Conservation (phyloP, 2,113 vertebrate species). For the Saccopteryx leptura region DNA sequence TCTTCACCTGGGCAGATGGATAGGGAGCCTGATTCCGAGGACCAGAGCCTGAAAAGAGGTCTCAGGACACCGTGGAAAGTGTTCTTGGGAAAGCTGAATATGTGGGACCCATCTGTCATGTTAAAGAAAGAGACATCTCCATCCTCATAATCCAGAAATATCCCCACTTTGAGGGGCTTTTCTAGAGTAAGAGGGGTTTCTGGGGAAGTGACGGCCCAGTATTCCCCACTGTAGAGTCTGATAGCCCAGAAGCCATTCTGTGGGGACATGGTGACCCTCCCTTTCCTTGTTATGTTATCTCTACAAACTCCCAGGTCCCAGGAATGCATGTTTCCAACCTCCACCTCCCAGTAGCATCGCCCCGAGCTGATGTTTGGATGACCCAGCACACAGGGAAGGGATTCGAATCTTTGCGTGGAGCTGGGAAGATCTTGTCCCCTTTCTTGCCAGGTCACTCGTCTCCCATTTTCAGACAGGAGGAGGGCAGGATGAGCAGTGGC, state of each 20-base stretch:
- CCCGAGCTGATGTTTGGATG: accelerated
- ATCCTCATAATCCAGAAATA: conserved; percentile 88
- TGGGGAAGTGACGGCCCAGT: not conserved
- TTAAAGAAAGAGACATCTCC: conserved; percentile 68
- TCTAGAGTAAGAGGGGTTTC: conserved; percentile 75
- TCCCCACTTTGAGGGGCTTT: conserved; percentile 84
- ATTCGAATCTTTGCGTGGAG: conserved; percentile 1
- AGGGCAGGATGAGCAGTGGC: conserved; percentile 50
- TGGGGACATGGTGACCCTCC: too few relatives aligned
- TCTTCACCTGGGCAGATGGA: not conserved
- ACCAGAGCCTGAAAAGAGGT: too few relatives aligned
- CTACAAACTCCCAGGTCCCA: not conserved
- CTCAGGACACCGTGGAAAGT: too few relatives aligned
- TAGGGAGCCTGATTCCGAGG: not conserved
- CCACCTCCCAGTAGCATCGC: not conserved
- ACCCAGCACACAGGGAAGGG: conserved; percentile 42
- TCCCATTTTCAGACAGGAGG: not conserved
- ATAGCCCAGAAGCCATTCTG: too few relatives aligned
- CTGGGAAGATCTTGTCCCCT: not conserved
- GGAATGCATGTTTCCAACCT: not conserved
- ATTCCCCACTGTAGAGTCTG: too few relatives aligned
- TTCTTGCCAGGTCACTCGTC: not conserved
- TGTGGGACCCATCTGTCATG: too few relatives aligned
- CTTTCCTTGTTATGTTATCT: too few relatives aligned
- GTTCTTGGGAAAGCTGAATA: too few relatives aligned